These are phyloP conservation scores for Pterocles orientalis DNA, from an alignment of 2,113 vertebrate genomes.

Conservation along the genomic window DNA sequence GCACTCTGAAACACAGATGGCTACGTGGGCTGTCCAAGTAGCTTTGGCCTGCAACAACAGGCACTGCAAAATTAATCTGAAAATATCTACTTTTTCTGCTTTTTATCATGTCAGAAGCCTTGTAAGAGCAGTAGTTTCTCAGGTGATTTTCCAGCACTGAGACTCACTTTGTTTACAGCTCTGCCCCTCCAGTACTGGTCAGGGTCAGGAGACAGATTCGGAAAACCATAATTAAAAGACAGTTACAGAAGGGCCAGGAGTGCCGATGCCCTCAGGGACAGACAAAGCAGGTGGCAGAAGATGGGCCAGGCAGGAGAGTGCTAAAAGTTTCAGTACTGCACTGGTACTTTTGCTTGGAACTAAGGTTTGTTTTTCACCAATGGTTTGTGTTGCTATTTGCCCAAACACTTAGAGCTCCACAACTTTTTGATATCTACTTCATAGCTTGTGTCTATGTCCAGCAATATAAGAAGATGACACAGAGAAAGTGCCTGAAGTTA, in stretches of 20 bases:
- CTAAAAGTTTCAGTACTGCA: background rate
- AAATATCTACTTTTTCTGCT: background rate
- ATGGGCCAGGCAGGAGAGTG: background rate
- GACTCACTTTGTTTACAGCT: background rate
- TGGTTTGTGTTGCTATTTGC: background rate
- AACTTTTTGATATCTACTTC: background rate
- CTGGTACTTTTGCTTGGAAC: background rate
- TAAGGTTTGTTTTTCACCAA: background rate
- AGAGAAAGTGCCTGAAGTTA: background rate
- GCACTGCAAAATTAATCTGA: slow-evolving; percentile 19
- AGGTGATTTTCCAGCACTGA: background rate
- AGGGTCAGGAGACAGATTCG: background rate
- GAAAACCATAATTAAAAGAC: background rate
- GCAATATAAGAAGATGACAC: background rate
- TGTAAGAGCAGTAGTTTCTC: background rate
- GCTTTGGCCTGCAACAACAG: slow-evolving; percentile 24
- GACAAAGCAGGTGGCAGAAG: background rate
- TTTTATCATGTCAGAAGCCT: slow-evolving; percentile 15
- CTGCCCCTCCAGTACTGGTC: background rate
- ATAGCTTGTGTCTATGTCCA: background rate
- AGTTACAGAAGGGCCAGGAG: background rate
- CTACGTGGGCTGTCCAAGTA: slow-evolving; percentile 51
- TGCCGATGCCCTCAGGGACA: background rate
- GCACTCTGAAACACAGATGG: slow-evolving; percentile 38
- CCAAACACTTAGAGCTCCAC: background rate